phyloP scores from a whole-genome alignment of 2,888 invertebrate genomes.

The Scaptomyza cyrtandrae region DNA sequence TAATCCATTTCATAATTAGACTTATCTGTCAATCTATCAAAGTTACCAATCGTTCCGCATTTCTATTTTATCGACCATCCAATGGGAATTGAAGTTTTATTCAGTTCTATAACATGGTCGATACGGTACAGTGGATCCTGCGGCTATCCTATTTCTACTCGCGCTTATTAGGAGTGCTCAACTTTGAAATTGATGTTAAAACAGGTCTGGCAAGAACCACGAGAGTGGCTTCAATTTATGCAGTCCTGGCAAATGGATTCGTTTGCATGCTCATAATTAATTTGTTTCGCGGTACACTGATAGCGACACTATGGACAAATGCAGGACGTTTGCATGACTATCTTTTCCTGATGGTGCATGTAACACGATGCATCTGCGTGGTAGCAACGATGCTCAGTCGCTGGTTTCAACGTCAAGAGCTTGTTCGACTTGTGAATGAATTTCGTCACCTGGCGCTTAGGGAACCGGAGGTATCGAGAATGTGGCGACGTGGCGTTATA shows the following conservation, averaged over 20 bases:
- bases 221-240: constrained; percentile 28
- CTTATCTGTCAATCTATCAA: neutral
- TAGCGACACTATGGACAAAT: neutral
- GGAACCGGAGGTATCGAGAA: constrained; percentile 24
- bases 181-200: constrained; percentile 48
- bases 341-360: constrained; percentile 31
- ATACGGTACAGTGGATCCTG: constrained; percentile 33
- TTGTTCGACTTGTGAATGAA: constrained; percentile 40
- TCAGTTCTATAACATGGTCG: constrained; percentile 44
- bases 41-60: neutral
- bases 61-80: neutral
- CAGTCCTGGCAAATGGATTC: constrained; percentile 18
- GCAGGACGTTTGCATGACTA: constrained; percentile 48
- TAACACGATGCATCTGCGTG: constrained; percentile 30
- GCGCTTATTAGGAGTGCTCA: constrained; percentile 48
- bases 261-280: constrained; percentile 10
- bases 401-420: constrained; percentile 36
- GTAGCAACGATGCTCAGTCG: constrained; percentile 42
- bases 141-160: constrained; percentile 41
- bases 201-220: constrained; percentile 47
- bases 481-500: constrained; percentile 33
- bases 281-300: neutral
- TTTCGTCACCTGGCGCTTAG: constrained; percentile 24
- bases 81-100: neutral
- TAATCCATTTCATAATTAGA: constrained; percentile 19